These are phyloP conservation scores for Catalaphyllia jardinei DNA, from an alignment of 64 coral and sea anemone species.

Conservation along the genomic window DNA sequence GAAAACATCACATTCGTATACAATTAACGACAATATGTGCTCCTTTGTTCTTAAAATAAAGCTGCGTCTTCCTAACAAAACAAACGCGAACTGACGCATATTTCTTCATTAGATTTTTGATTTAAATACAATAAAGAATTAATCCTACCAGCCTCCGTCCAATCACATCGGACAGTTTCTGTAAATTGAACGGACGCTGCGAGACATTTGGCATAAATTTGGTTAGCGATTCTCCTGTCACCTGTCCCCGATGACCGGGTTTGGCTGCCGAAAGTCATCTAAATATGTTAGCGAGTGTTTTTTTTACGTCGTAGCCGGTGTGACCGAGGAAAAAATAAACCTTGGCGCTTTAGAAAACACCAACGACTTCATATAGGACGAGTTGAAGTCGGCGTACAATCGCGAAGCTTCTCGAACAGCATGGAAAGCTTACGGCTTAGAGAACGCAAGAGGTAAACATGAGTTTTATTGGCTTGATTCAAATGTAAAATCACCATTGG, in stretches of 20 bases:
- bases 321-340: background rate
- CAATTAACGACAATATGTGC: too few relatives aligned
- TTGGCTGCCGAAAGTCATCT: slow-evolving; percentile 7
- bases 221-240: background rate
- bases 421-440: slow-evolving; percentile 37
- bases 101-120: slow-evolving; percentile 8
- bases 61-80: background rate
- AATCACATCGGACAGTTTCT: slow-evolving; percentile 17
- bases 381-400: background rate
- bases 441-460: slow-evolving; percentile 53
- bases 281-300: slow-evolving; percentile 13
- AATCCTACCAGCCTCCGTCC: background rate
- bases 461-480: slow-evolving; percentile 17
- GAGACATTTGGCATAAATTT: slow-evolving; percentile 44
- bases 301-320: background rate
- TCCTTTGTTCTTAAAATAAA: too few relatives aligned
- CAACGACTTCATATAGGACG: background rate
- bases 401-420: background rate
- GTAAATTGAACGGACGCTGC: slow-evolving; percentile 21
- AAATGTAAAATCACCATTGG: slow-evolving; percentile 37
- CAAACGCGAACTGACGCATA: slow-evolving; percentile 2
- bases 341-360: background rate
- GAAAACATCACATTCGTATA: background rate
- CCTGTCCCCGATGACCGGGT: slow-evolving; percentile 6
- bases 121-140: slow-evolving; percentile 34